These are phyloP conservation scores for Penaeus chinensis DNA, from an alignment of 1,140 invertebrate species.

Conservation along the genomic window DNA sequence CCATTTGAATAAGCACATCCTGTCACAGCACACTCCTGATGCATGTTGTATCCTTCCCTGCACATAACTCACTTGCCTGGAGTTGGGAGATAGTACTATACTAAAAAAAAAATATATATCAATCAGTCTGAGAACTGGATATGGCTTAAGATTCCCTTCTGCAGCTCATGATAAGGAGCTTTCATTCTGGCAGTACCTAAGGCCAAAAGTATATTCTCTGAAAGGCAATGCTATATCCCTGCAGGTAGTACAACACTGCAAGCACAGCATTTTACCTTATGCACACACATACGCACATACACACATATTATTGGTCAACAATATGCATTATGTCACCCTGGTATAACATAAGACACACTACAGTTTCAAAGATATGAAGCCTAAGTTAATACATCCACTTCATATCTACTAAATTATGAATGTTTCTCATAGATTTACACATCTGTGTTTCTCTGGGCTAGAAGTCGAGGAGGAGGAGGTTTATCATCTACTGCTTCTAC, in stretches of 20 bases:
- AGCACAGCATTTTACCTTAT: neutral
- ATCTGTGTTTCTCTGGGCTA: slow-evolving; percentile 60
- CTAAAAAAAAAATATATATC: slow-evolving; percentile 34
- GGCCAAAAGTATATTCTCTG: slow-evolving; percentile 27
- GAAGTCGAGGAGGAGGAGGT: slow-evolving; percentile 45
- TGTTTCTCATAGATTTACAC: slow-evolving; percentile 36
- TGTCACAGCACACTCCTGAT: neutral
- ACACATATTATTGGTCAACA: neutral
- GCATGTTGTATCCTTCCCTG: neutral
- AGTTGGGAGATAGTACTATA: neutral
- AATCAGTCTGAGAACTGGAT: slow-evolving; percentile 39
- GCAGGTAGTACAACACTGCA: neutral
- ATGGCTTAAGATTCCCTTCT: slow-evolving; percentile 33
- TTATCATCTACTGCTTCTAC: slow-evolving; percentile 80
- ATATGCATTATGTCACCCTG: slow-evolving; percentile 1
- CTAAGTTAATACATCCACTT: neutral
- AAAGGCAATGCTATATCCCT: slow-evolving; percentile 36
- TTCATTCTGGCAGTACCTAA: slow-evolving; percentile 37
- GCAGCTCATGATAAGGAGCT: slow-evolving; percentile 11
- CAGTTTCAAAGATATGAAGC: slow-evolving; percentile 7
- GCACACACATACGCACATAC: neutral
- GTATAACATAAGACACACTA: neutral
- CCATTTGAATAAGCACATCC: no score
- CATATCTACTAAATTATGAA: no score
- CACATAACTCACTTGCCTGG: slow-evolving; percentile 8